Base-by-base conservation (phyloP, 2,113 vertebrate species). In the Hypocryptadius cinnamomeus region DNA sequence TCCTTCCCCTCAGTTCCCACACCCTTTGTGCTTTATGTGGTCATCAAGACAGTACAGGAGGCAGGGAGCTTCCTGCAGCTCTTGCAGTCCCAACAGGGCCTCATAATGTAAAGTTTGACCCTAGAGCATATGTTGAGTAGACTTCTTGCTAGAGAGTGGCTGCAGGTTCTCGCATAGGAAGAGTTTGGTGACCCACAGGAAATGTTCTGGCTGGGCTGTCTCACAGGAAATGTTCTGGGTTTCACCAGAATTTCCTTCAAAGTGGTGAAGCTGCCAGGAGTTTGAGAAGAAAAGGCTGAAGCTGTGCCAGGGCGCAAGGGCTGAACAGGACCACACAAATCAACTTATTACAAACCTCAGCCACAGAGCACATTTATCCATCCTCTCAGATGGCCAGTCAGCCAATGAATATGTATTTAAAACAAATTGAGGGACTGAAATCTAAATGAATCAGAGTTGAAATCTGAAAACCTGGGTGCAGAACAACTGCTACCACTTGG, bases 91-190 rank as follows among this genome's bases (percentile, higher is more conserved):
- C 44, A 40, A 37, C 11, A 45, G 47, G 24, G 11, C 7, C 4
- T 28, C 44, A 64, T 5, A 35, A 47, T 13, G 16, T 16, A 8
- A 37, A 56, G 14, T 44, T 47, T 82, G 47, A 73, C 28, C 11
- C 23, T 10, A 4, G 37, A 63, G 15, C n/a, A 59, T 0, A 33
- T 6, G 3, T 1, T 60, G 28, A 48, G 6, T 9, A 19, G 6
- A 30, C 61, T 56, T 88, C 20, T 65, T 37, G 20, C 25, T 57
- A 14, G 9, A 47, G 9, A 45, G 8, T 2, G 2, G n/a, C 27
- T 6, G 1, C 48, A 25, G 19, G 4, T 25, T 6, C 31, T 57
- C 1, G 0, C 8, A 16, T 15, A n/a, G 12, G 20, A 39, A 22
- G 42, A 11, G 11, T 53, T 63, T 71, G 47, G 33, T 24, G 20